These are phyloP conservation scores for Ophioderma brevispina DNA, from an alignment of 35 echinoderm and acorn worm genomes.

Conservation along the genomic window DNA sequence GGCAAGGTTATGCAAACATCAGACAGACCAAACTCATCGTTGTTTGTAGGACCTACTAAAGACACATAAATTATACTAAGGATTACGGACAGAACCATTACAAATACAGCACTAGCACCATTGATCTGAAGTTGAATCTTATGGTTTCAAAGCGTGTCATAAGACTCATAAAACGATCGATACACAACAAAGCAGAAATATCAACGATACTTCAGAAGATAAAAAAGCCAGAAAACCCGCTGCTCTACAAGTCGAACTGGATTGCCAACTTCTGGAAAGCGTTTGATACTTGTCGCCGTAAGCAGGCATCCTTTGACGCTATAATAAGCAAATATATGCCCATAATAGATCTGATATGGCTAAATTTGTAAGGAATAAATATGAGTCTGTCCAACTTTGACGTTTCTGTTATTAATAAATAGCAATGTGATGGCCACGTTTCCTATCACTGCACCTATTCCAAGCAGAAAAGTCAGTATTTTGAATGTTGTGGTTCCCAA, in stretches of 20 bases:
- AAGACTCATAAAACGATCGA: not conserved
- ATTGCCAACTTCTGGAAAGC: not conserved
- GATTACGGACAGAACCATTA: not conserved
- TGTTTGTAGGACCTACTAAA: not conserved
- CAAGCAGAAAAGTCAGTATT: not conserved
- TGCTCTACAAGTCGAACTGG: not conserved
- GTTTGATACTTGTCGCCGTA: not conserved
- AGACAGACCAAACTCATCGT: not conserved
- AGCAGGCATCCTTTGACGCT: not conserved
- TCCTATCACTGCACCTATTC: not conserved
- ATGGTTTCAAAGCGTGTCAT: not conserved
- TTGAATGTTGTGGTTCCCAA: not conserved
- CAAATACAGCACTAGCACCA: not conserved
- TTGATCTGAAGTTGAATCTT: not conserved
- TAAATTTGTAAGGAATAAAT: not conserved
- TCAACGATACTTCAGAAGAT: not conserved
- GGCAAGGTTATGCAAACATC: not conserved
- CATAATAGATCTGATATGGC: not conserved
- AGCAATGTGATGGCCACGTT: not conserved
- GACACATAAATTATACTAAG: not conserved
- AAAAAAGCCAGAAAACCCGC: not conserved
- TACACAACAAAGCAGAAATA: not conserved
- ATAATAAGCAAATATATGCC: not conserved
- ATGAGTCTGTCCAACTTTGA: no score
- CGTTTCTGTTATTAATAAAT: not conserved